phyloP scores from a whole-genome alignment of 2,888 invertebrate species.

The Drosophila paramelanica region DNA sequence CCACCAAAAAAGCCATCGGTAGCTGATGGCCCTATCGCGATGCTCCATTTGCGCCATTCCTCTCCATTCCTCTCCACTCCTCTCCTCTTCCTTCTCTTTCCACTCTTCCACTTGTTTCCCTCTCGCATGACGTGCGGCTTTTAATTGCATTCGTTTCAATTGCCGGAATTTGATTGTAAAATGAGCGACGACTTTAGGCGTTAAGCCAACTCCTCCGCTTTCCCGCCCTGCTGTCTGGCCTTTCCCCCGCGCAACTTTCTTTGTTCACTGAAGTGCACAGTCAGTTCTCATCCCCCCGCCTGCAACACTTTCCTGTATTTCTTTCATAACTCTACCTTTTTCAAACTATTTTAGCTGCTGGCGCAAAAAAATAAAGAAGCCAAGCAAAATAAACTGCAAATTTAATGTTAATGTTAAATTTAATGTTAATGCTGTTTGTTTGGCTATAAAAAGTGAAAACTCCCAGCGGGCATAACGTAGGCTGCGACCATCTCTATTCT shows the following conservation, averaged over 20 bases:
- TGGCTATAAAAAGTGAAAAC: constrained; percentile 52
- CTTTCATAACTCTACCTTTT: constrained; percentile 47
- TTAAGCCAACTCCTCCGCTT: constrained; percentile 19
- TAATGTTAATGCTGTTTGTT: constrained; percentile 33
- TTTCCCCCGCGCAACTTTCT: constrained; percentile 44
- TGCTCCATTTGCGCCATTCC: constrained; percentile 67
- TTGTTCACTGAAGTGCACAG: constrained; percentile 45
- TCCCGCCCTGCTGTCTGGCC: background rate
- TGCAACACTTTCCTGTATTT: constrained; percentile 24
- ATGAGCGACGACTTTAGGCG: constrained; percentile 67
- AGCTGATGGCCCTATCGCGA: constrained; percentile 64
- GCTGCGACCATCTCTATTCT: constrained; percentile 11
- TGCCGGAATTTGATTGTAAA: constrained; percentile 80
- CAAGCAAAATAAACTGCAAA: constrained; percentile 41
- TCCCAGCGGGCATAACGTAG: constrained; percentile 6
- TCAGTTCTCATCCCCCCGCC: constrained; percentile 7
- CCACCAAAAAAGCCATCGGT: background rate
- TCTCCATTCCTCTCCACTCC: background rate
- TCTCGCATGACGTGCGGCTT: constrained; percentile 71
- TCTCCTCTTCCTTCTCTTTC: background rate
- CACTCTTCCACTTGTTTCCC: constrained; percentile 32
- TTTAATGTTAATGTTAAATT: constrained; percentile 43
- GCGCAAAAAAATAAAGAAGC: background rate
- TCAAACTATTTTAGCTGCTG: constrained; percentile 27
- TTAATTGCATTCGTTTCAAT: constrained; percentile 82